Base-by-base conservation (phyloP, 2,113 vertebrate genomes). In the Poicephalus gulielmi region DNA sequence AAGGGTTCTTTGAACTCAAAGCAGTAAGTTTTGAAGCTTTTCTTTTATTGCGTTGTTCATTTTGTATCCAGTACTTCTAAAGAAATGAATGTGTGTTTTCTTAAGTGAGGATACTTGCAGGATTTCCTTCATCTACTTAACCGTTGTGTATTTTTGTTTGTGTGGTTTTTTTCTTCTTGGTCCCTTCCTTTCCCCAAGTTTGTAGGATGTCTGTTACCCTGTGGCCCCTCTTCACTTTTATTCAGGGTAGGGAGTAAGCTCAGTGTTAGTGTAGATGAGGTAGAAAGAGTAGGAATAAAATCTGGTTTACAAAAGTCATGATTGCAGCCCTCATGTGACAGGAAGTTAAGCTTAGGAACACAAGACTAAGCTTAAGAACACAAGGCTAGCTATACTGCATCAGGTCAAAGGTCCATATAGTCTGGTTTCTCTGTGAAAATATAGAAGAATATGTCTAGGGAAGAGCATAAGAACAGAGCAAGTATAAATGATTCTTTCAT, bases 261-360 rank as follows among this genome's bases (percentile, higher is more conserved):
- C 13, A 27, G n/a, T 76, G 49, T 71, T 73, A 52, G 25, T 78
- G 20, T 43, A 27, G 24, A 9, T 74, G 30, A 47, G n/a, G 31
- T 43, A 16, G 31, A 43, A 68, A 76, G 47, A 16, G 11, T 24
- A 17, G 28, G 25, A 67, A 41, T 78, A 67, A 53, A 64, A 16
- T 2, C 28, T 28, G 7, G 3, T 13, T 47, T 23, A 33, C 0
- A 1, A 28, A 50, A 52, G 28, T 24, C 33, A 7, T 41, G n/a
- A 31, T 37, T 53, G 18, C 46, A 70, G 49, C 47, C 18, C 14
- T 85, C 50, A 31, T 0, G 3, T 55, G 52, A 9, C n/a, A 50
- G 28, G 30, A 63, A 50, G 10, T 39, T 63, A 50, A 68, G 31
- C 2, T 63, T 68, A 44, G 57, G 41, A 50, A 68, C 55, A 10